These are phyloP conservation scores for Synaphobranchus kaupii DNA, from an alignment of 2,797 vertebrate species.

Conservation along the genomic window DNA sequence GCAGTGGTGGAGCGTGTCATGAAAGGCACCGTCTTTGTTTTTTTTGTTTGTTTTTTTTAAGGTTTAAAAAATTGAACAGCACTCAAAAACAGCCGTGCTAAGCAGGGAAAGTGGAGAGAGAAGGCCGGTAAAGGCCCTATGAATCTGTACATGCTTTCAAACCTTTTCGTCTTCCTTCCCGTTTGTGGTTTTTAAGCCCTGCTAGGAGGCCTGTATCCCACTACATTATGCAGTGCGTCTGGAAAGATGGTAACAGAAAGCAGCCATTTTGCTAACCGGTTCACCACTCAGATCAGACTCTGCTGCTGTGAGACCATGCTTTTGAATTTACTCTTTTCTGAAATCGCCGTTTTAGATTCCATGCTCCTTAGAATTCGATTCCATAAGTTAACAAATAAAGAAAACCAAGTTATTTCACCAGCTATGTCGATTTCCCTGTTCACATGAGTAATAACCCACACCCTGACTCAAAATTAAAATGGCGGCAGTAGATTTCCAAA, in stretches of 20 bases:
- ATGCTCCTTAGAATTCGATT: not conserved
- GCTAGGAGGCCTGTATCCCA: not conserved
- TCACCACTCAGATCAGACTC: not conserved
- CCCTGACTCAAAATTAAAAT: not conserved
- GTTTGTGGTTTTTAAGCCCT: not conserved
- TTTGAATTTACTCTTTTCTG: too few relatives aligned
- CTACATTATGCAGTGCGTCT: not conserved
- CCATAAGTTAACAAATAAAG: not conserved
- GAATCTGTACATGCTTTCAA: not conserved
- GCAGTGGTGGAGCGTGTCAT: slow-evolving; percentile 18
- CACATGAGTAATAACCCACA: not conserved
- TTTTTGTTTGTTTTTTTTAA: not conserved
- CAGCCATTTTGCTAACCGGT: not conserved
- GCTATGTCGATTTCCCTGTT: not conserved
- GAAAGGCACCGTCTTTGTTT: not conserved
- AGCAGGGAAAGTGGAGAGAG: too few relatives aligned
- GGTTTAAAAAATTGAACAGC: slow-evolving; percentile 9
- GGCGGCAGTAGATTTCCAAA: not conserved
- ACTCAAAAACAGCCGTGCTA: not conserved
- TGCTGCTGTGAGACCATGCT: not conserved
- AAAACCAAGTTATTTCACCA: not conserved
- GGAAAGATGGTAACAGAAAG: not conserved
- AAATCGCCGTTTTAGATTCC: too few relatives aligned
- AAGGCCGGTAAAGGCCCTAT: not conserved
- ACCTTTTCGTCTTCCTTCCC: not conserved